Base-by-base conservation (phyloP, 2,113 vertebrate species). In the Xyliphius kryptos region DNA sequence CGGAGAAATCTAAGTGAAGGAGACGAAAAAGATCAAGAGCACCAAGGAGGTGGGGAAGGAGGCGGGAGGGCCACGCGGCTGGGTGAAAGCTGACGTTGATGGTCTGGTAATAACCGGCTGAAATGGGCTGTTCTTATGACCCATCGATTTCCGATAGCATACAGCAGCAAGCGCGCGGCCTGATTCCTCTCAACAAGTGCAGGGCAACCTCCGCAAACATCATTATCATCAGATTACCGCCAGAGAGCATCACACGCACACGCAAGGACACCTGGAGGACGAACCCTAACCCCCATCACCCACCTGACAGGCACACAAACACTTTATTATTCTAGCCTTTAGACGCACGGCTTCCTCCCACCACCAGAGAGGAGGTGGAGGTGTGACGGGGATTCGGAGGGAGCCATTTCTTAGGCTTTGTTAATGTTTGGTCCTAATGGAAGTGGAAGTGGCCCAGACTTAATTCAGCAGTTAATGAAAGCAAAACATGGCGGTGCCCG, bases 171-270 rank as follows among this genome's bases (percentile, higher is more conserved):
- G 74, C 76, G 63, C 75, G 70, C 68, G 73, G 80, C 77, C 76
- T 84, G 82, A 83, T 86, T 82, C 83, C 79, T 78, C 77, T 77
- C 80, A 76, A 82, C 80, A 83, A 76, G 77, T 78, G 82, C 77
- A 85, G 81, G 82, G 83, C 84, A 76, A 79, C 73, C 73, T 85
- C 71, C 75, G 81, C 79, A 86, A 87, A 85, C 83, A 87, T 83
- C 82, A 84, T 87, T 82, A 85, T 83, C 81, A 79, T 82, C 79
- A 82, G 82, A 87, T 87, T 85, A 85, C 79, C 83, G 83, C 79
- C 80, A 81, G 80, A 78, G 71, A 67, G 75, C 52, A 63, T 61
- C 10, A 63, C 9, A 49, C 57, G 7, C 26, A 56, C 51, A 50
- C 32, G 44, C 36, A 56, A 80, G 71, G 78, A 74, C 76, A 81